Evolutionary conservation across 2,113 vertebrate species (phyloP).

Genomic region (Natator depressus): DNA sequence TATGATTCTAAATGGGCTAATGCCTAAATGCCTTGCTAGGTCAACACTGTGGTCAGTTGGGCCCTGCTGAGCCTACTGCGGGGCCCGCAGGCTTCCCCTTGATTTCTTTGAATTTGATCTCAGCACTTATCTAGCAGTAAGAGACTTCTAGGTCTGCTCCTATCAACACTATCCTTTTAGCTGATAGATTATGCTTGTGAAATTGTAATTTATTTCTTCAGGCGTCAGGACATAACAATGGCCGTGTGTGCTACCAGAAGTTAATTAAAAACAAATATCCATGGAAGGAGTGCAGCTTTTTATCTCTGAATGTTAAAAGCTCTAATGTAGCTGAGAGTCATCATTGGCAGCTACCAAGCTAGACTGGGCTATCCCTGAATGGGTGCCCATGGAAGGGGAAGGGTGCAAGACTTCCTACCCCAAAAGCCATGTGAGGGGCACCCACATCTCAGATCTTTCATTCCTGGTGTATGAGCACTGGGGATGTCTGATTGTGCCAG

Average conservation of each 20-base stretch:
- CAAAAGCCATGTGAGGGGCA: neutral
- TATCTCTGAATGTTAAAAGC: neutral
- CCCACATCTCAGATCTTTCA: too few species aligned
- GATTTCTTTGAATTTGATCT: neutral
- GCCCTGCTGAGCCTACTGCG: neutral
- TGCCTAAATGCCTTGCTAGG: too few species aligned
- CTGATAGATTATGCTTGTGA: neutral
- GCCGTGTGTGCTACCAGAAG: constrained; percentile 36
- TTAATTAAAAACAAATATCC: constrained; percentile 57
- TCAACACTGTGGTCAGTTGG: neutral
- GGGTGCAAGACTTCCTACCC: neutral
- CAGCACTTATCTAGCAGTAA: neutral
- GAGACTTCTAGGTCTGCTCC: neutral
- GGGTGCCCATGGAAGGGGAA: too few species aligned
- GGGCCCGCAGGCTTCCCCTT: neutral
- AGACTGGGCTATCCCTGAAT: too few species aligned
- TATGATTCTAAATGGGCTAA: too few species aligned
- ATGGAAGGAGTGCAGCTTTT: neutral
- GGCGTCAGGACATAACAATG: constrained; percentile 53
- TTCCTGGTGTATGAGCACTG: too few species aligned
- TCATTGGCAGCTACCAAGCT: neutral
- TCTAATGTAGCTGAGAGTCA: too few species aligned
- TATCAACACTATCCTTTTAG: neutral
- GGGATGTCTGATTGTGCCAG: too few species aligned
- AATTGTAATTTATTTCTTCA: constrained; percentile 46